Evolutionary conservation across 2,888 invertebrate species (phyloP).

Genomic region (Cylindroiulus punctatus): DNA sequence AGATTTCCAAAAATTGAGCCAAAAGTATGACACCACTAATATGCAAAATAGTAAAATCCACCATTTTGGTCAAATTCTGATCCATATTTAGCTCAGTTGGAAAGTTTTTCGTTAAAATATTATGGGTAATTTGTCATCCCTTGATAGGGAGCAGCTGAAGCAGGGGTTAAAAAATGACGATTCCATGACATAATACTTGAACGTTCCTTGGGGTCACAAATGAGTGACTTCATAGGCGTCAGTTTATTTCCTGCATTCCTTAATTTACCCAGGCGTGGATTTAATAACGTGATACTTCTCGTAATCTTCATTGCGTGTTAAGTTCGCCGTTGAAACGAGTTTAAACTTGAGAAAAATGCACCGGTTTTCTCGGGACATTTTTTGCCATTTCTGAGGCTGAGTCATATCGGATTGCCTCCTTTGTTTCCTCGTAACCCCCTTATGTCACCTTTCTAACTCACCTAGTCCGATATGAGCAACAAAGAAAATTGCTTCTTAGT

Average conservation of each 20-base stretch:
- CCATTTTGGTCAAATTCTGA: no score
- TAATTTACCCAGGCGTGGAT: not conserved
- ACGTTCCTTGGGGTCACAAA: no score
- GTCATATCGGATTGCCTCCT: not conserved
- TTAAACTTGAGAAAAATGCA: constrained; percentile 18
- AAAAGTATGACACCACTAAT: no score
- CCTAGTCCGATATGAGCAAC: not conserved
- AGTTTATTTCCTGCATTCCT: constrained; percentile 18
- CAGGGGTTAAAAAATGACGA: no score
- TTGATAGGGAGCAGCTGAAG: no score
- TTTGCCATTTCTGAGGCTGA: not conserved
- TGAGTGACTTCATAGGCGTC: no score
- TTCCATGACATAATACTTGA: no score
- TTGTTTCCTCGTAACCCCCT: not conserved
- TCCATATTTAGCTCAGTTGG: no score
- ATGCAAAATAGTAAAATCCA: no score
- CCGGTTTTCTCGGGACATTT: not conserved
- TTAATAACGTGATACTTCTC: not conserved
- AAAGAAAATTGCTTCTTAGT: constrained; percentile 1
- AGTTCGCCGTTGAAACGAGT: not conserved
- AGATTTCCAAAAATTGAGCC: no score
- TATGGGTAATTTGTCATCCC: no score
- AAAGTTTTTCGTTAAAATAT: no score
- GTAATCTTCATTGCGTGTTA: not conserved
- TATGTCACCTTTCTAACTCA: not conserved